A percentile compares a stretch with the other conserved stretches of the same genome.
These are phyloP conservation scores for Coenonympha glycerion DNA, from an alignment of 2,888 invertebrate species.

Conservation along the genomic window DNA sequence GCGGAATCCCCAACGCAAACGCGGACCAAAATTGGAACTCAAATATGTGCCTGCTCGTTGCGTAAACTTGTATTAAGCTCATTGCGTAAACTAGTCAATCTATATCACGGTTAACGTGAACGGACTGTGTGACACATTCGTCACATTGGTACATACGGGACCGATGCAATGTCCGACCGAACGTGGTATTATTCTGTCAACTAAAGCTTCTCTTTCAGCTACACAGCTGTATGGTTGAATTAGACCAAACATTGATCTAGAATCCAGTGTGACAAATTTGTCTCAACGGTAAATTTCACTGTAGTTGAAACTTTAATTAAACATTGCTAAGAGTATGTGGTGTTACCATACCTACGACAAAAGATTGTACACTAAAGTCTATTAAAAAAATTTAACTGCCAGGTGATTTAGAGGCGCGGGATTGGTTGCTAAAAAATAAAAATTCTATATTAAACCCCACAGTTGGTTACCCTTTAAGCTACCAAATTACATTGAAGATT, in stretches of 20 bases:
- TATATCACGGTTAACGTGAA: conserved; percentile 17
- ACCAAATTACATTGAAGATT: too few relatives aligned
- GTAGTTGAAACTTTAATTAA: too few relatives aligned
- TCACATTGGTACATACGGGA: conserved; percentile 1
- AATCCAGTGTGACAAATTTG: too few relatives aligned
- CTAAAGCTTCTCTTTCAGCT: background rate
- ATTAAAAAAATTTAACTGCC: too few relatives aligned
- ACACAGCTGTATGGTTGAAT: background rate
- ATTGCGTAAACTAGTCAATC: conserved; percentile 16
- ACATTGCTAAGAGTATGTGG: too few relatives aligned
- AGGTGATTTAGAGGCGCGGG: too few relatives aligned
- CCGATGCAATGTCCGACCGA: background rate
- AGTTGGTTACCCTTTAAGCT: too few relatives aligned
- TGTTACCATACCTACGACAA: too few relatives aligned
- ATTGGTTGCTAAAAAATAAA: too few relatives aligned
- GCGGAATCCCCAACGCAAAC: conserved; percentile 5
- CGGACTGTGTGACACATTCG: conserved; percentile 5
- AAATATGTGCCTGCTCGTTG: conserved; percentile 12
- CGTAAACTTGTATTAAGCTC: conserved; percentile 12
- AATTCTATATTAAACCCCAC: too few relatives aligned
- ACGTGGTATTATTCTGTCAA: background rate
- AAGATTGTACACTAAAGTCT: too few relatives aligned
- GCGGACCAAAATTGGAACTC: conserved; percentile 14
- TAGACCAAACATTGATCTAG: background rate
- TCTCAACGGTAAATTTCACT: too few relatives aligned